Base-by-base conservation (phyloP, 2,113 vertebrate species). In the Hoplias malabaricus region DNA sequence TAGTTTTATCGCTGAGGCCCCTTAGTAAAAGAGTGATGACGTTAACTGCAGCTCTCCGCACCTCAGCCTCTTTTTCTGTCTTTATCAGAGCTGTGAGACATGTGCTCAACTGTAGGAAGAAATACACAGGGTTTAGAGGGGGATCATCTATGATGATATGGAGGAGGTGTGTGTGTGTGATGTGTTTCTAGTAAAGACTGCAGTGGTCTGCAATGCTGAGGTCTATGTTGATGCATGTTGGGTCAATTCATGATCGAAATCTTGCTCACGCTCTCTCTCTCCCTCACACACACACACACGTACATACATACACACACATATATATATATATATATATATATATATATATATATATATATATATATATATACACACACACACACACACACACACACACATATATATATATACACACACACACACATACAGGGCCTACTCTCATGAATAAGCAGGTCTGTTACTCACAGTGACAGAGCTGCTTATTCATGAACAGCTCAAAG, bases 21-120 rank as follows among this genome's bases (percentile, higher is more conserved):
- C 92, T 91, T 3, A 99, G 91, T 84, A 99, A 88, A 78, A 95
- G 13, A 59, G 92, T 91, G 70, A 99, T 92, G 62, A 98, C 94
- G 0, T 98, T 95, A 69, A 99, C 86, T 0, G 95, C 96, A 0
- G 97, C 98, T 89, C 96, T 91, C 66, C 96, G 94, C 68, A 97
- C 97, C 69, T 95, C 94, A 0, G 86, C 92, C 76, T 96, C 90
- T 1, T 59, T 88, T 84, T 99, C 97, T 0, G 91, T 97, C 85
- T 90, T 95, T 65, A 95, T 94, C 50, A 96, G 54, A 1, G 96
- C 90, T 0, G 92, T 93, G 83, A 94, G 81, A 77, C 93, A 94
- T 5, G 77, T 86, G 82, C 86, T 90, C 66, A 94, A 75, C 93
- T 94, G 82, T 53, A 54, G 4, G 23, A 69, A 16, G 72, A 36